Conservation (phyloP, 2,113 vertebrate species). For the Oncorhynchus clarkii region DNA sequence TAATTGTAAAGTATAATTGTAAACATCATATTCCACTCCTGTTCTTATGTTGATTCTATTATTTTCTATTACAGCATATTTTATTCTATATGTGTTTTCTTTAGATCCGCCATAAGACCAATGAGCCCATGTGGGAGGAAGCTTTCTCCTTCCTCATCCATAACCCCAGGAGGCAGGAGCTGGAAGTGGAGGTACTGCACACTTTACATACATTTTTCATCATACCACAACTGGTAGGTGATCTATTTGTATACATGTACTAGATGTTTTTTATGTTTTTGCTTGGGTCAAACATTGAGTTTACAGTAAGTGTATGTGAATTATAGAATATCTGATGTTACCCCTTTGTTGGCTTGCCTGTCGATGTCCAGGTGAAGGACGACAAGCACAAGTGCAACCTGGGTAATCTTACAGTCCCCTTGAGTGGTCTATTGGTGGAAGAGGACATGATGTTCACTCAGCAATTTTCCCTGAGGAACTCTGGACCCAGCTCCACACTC, state of each 20-base stretch:
- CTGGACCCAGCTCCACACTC: conserved; percentile 89
- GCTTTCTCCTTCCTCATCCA: conserved; percentile 92
- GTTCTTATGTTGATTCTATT: not conserved
- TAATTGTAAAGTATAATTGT: not conserved
- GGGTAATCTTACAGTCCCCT: conserved; percentile 83
- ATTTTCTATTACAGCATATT: not conserved
- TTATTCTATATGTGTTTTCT: not conserved
- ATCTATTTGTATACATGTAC: not conserved
- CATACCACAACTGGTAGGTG: not conserved
- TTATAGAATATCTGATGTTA: too few species aligned
- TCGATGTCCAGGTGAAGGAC: conserved; percentile 81
- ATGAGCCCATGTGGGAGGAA: conserved; percentile 95
- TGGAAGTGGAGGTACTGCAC: conserved; percentile 87
- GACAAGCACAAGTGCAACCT: conserved; percentile 90
- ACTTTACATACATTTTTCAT: not conserved
- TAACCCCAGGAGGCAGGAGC: conserved; percentile 89
- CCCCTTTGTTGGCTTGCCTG: not conserved
- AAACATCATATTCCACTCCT: not conserved
- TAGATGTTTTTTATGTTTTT: too few species aligned
- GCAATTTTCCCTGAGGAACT: conserved; percentile 88
- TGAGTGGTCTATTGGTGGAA: conserved; percentile 80
- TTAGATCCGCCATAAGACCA: conserved; percentile 92
- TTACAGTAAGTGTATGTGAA: too few species aligned
- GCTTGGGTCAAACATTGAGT: too few species aligned
- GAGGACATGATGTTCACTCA: conserved; percentile 88